Evolutionary conservation across 2,797 vertebrate genomes (phyloP), one percentile per base, ranked within the genome.

Genomic region (Chrosomus eos): DNA sequence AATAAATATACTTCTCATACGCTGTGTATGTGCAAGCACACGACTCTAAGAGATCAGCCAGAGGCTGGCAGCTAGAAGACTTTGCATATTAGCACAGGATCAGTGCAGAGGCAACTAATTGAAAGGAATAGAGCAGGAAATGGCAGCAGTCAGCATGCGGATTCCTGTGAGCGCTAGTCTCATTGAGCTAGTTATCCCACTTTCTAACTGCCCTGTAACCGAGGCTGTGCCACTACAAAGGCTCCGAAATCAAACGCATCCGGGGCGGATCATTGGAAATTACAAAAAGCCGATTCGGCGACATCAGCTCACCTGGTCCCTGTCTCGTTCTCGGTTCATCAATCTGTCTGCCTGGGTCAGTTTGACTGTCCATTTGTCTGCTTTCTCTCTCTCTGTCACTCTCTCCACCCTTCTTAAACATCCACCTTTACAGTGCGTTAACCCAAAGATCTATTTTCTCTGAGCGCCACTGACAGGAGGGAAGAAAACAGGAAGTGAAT

Each of bases 51-150:
- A 80, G 19, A 53, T 72, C 72, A 82, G 53, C 45, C 77, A 76
- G 87, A 5, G 13, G 72, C 70, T 60, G 81, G 60, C 70, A 66
- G 60, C 81, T 53, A 48, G 38, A 88, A 86, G 89, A 86, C 92
- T 92, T 92, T 88, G 88, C 87, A 85, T 83, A 88, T 90, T 90
- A 92, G 87, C 87, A 87, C 89, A 92, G 91, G 92, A 92, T 90
- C 88, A 88, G 90, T 78, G 77, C 90, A 88, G 92, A 89, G 93
- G 91, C 91, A 86, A 89, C 92, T 95, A 95, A 95, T 94, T 95
- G 94, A 95, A 96, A 95, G 94, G 90, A 90, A 94, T 93, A 91
- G 86, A 88, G 90, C 90, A 88, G 91, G 90, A 94, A 93, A 92
- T 87, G 88, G 90, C 91, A 88, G 90, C 86, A 94, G 94, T 93